Evolutionary conservation across 2,888 invertebrate species (phyloP).

Genomic region (Orthonychiurus folsomi): DNA sequence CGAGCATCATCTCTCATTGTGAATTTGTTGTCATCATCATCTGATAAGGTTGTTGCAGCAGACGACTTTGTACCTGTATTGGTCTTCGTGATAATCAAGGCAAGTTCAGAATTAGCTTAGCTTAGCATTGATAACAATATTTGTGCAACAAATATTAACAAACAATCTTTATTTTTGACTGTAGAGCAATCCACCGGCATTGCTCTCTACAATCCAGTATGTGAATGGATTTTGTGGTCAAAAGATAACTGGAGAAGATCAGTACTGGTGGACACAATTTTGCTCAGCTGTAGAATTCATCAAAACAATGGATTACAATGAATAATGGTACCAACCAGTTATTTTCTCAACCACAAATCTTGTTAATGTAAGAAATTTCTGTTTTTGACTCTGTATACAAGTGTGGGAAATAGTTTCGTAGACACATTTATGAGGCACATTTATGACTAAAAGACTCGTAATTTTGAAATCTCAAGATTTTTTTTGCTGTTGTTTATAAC

Average conservation of each 20-base stretch:
- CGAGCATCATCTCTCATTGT: constrained; percentile 88
- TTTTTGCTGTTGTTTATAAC: too few species aligned
- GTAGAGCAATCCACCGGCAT: constrained; percentile 85
- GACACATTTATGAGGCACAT: too few species aligned
- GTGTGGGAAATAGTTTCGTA: too few species aligned
- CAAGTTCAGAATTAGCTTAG: constrained; percentile 44
- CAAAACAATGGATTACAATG: constrained; percentile 82
- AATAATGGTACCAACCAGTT: too few species aligned
- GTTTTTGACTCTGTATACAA: too few species aligned
- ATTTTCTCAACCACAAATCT: too few species aligned
- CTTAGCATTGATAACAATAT: neutral
- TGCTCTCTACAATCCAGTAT: constrained; percentile 91
- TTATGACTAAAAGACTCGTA: too few species aligned
- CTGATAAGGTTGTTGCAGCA: constrained; percentile 64
- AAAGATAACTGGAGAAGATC: constrained; percentile 66
- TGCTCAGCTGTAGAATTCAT: constrained; percentile 94
- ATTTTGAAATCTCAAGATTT: too few species aligned
- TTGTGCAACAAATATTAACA: neutral
- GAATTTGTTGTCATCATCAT: constrained; percentile 80
- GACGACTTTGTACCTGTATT: constrained; percentile 95
- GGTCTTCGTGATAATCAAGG: constrained; percentile 91
- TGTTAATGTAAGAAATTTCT: too few species aligned
- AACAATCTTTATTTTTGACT: constrained; percentile 29
- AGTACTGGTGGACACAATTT: constrained; percentile 99
- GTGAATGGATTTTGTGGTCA: constrained; percentile 84